Base-by-base conservation (phyloP, 2,113 vertebrate genomes). In the Cryptomyrus ogoouensis region DNA sequence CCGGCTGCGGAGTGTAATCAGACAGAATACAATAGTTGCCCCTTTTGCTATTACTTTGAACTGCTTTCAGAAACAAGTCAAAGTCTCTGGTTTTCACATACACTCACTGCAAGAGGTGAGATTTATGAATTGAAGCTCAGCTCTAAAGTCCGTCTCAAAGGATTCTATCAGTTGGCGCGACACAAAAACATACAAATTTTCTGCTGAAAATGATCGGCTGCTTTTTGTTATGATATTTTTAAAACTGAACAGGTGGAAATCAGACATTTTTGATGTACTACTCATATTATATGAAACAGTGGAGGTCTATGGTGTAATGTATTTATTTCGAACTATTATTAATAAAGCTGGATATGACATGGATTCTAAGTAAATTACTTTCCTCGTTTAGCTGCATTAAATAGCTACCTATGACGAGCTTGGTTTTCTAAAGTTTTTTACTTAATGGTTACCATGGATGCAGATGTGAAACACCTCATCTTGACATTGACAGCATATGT, bases 31-130 rank as follows among this genome's bases (percentile, higher is more conserved):
- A 96, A 94, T 94, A 95, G 12, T 92, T 92, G 17, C 49, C 93
- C 94, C 93, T 93, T 90, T 88, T 93, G 93, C 94, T 90, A 91
- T 92, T 89, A 93, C 94, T 95, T 94, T 93, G 92, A 95, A 94
- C 93, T 91, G 88, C 88, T 88, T 90, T 87, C 39, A 92, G 94
- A 96, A 94, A 92, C 92, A 93, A 94, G 92, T 91, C 89, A n/a
- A 86, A 92, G 93, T 91, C 49, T 92, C 92, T 50, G 92, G 94
- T 96, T 96, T 95, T 96, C 95, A 96, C 95, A 95, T 93, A 92
- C 89, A 90, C 92, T 91, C 50, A 70, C 91, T 93, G 92, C 83
- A 92, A 91, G 93, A 93, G 95, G 92, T 94, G 94, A 93, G 90
- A 90, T 58, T 90, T 91, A 83, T 94, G 94, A 95, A 94, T 94